These are phyloP conservation scores for Vesta saturnalis DNA, from an alignment of 2,888 invertebrate genomes.

Conservation along the genomic window DNA sequence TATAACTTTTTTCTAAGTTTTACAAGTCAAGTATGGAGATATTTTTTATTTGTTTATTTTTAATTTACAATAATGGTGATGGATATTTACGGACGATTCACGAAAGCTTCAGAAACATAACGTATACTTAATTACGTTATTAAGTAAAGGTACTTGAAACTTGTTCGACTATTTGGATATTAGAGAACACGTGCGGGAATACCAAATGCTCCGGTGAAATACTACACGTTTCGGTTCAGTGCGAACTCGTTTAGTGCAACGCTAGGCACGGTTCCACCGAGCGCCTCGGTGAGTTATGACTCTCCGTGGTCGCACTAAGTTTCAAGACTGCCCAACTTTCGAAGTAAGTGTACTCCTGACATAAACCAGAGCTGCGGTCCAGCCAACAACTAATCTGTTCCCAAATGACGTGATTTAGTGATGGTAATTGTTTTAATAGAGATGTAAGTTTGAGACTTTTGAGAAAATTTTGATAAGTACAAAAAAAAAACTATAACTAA, in stretches of 20 bases:
- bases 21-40: too few relatives aligned
- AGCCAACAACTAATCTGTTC: constrained; percentile 59
- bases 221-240: constrained; percentile 49
- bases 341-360: constrained; percentile 44
- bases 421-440: constrained; percentile 59
- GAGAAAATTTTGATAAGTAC: constrained; percentile 13
- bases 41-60: too few relatives aligned
- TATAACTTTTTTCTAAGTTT: too few relatives aligned
- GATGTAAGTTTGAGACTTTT: constrained; percentile 42
- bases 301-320: constrained; percentile 56
- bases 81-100: too few relatives aligned
- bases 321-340: constrained; percentile 57
- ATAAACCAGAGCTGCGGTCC: constrained; percentile 50
- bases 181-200: constrained; percentile 18
- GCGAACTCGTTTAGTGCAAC: constrained; percentile 45
- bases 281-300: constrained; percentile 56
- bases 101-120: constrained; percentile 31
- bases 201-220: constrained; percentile 42
- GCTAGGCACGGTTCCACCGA: constrained; percentile 50
- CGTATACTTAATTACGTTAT: neutral
- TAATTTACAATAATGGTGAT: too few relatives aligned
- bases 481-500: neutral
- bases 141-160: neutral
- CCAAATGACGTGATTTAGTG: constrained; percentile 60
- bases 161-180: neutral